phyloP scores from a whole-genome alignment of 1,140 invertebrate species.

The Thrips palmi region DNA sequence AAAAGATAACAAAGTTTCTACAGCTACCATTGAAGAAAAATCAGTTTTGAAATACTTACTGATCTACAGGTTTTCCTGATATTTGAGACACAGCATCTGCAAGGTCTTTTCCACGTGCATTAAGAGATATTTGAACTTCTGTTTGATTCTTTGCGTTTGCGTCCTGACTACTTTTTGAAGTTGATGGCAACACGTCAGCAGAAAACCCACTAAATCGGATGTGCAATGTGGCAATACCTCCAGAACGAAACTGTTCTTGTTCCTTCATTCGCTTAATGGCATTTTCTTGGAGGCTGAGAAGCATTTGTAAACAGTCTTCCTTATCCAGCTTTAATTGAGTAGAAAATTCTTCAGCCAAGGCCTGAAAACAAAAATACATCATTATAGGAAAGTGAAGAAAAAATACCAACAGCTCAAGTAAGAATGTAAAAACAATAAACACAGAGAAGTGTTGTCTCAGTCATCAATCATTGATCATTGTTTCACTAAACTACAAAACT shows the following conservation, averaged over 20 bases:
- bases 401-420: too few species aligned
- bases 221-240: conserved; percentile 41
- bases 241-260: conserved; percentile 35
- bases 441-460: too few species aligned
- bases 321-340: conserved; percentile 1
- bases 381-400: too few species aligned
- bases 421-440: too few species aligned
- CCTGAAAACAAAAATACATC: too few species aligned
- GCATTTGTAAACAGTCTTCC: conserved; percentile 3
- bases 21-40: background rate
- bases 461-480: too few species aligned
- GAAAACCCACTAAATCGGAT: conserved; percentile 29
- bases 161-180: too few species aligned
- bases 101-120: conserved; percentile 30
- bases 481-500: too few species aligned
- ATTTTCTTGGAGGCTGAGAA: conserved; percentile 33
- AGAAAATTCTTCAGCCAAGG: background rate
- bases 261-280: conserved; percentile 45
- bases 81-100: conserved; percentile 30
- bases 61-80: conserved; percentile 23
- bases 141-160: too few species aligned
- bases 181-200: conserved; percentile 23
- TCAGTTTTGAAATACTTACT: conserved; percentile 18
- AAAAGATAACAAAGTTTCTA: background rate
- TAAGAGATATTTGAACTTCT: conserved; percentile 29